These are phyloP conservation scores for Papilio elwesi DNA, from an alignment of 2,888 invertebrate genomes.

Conservation along the genomic window DNA sequence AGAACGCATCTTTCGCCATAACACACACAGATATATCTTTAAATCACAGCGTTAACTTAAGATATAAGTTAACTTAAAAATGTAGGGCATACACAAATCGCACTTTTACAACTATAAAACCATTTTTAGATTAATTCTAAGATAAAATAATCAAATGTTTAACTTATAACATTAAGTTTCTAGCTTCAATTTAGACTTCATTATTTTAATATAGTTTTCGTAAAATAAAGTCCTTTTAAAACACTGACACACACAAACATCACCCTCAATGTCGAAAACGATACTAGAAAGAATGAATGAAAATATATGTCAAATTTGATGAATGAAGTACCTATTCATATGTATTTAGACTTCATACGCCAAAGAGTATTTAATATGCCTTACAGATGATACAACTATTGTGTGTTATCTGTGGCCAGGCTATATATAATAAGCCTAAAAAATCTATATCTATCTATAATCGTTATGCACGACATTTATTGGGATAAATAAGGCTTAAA, in stretches of 20 bases:
- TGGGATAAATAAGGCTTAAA: no score
- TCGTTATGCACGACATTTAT: no score
- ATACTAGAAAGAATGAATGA: slow-evolving; percentile 22
- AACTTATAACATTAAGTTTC: slow-evolving; percentile 24
- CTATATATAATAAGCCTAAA: no score
- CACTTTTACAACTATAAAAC: slow-evolving; percentile 13
- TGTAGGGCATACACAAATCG: slow-evolving; percentile 62
- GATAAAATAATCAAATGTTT: slow-evolving; percentile 18
- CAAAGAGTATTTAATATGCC: not conserved
- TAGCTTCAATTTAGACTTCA: slow-evolving; percentile 8
- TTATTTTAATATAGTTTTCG: slow-evolving; percentile 11
- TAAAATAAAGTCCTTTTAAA: slow-evolving; percentile 19
- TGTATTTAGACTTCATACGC: not conserved
- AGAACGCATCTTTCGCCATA: slow-evolving; percentile 64
- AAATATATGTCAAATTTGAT: not conserved
- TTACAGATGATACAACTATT: not conserved
- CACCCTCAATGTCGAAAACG: not conserved
- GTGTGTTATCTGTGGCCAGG: not conserved
- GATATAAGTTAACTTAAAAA: slow-evolving; percentile 49
- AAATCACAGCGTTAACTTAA: slow-evolving; percentile 51
- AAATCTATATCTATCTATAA: no score
- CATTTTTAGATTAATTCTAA: not conserved
- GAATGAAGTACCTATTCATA: not conserved
- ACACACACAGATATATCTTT: slow-evolving; percentile 62
- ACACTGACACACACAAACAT: slow-evolving; percentile 1